Evolutionary conservation across 2,113 vertebrate species (phyloP), one percentile per base, ranked within the genome.

Genomic region (Malurus alboscapulatus): DNA sequence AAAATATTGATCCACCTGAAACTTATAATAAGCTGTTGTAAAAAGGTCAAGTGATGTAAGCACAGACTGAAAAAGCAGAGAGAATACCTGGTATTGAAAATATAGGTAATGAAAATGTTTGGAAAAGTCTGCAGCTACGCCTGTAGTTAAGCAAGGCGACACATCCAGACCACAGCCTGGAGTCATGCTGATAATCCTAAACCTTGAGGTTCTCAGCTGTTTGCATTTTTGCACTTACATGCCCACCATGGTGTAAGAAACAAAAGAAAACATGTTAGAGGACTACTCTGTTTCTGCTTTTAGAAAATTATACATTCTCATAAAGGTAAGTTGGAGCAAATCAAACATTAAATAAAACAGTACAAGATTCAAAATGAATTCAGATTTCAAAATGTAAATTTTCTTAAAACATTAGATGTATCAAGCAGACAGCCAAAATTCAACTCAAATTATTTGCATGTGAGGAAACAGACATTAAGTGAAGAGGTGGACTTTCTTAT

Each of bases 231-330:
- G 5, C 8, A 8, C 1, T 57, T 48, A 4, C 2, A 26, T 7
- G 6, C 2, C 27, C 26, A 50, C 3, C 4, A 14, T 1, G 57
- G 15, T 14, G 8, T 4, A 65, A 65, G 7, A 67, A 77, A 38
- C 1, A n/a, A 55, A 53, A 2, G 2, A 0, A 11, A 73, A 30
- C 11, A 7, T 36, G 4, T 32, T 29, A 19, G 4, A 81, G 11
- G 55, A 9, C 3, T 17, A 4, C 34, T 72, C 55, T 45, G 27
- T 34, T 45, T n/a, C 26, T 58, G 5, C 6, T 71, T 84, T 62
- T 51, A 40, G 30, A 77, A 81, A 84, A 75, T 14, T 17, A 7
- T 30, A 2, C 9, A 12, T 34, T 78, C 13, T 65, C 19, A 36
- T 24, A 62, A 47, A 36, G 5, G 7, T 27, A 66, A 38, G 1